Evolutionary conservation across 2,888 invertebrate species (phyloP).

Genomic region (Drosophila suboccidentalis): DNA sequence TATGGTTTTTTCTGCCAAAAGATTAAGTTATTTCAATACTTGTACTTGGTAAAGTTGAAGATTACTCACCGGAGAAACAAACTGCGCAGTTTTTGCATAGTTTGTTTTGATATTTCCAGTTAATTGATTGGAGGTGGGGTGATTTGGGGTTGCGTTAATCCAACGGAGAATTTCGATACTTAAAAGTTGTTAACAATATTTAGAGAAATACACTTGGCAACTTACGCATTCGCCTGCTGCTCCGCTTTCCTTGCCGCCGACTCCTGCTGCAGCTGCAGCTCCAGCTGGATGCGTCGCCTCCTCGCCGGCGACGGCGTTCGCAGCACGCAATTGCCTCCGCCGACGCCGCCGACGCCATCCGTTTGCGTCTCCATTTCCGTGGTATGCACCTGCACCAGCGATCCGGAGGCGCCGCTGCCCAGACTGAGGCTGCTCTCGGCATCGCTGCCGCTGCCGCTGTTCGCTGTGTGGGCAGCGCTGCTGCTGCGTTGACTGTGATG

Average conservation of each 20-base stretch:
- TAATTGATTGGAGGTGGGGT: conserved; percentile 4
- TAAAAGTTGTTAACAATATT: conserved; percentile 16
- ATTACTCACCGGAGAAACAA: conserved; percentile 80
- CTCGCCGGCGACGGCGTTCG: conserved; percentile 72
- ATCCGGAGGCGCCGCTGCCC: conserved; percentile 36
- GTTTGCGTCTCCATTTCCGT: conserved; percentile 71
- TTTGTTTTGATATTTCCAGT: conserved; percentile 52
- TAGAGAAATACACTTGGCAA: conserved; percentile 45
- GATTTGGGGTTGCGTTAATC: conserved; percentile 24
- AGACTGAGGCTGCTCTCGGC: conserved; percentile 59
- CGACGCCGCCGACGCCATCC: conserved; percentile 43
- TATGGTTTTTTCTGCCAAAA: conserved; percentile 63
- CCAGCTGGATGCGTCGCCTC: conserved; percentile 69
- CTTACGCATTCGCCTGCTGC: conserved; percentile 76
- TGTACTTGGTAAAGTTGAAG: neutral
- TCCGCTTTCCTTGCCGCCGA: conserved; percentile 32
- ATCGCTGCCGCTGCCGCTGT: conserved; percentile 56
- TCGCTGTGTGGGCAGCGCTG: conserved; percentile 18
- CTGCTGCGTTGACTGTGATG: conserved; percentile 41
- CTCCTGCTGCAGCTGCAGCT: conserved; percentile 61
- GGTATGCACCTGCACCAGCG: conserved; percentile 60
- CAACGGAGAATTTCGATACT: conserved; percentile 74
- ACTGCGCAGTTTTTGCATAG: conserved; percentile 83
- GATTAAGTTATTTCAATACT: too few species aligned
- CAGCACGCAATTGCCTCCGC: conserved; percentile 64